These are phyloP conservation scores for Halyomorpha halys DNA, from an alignment of 1,140 invertebrate species.

Conservation along the genomic window DNA sequence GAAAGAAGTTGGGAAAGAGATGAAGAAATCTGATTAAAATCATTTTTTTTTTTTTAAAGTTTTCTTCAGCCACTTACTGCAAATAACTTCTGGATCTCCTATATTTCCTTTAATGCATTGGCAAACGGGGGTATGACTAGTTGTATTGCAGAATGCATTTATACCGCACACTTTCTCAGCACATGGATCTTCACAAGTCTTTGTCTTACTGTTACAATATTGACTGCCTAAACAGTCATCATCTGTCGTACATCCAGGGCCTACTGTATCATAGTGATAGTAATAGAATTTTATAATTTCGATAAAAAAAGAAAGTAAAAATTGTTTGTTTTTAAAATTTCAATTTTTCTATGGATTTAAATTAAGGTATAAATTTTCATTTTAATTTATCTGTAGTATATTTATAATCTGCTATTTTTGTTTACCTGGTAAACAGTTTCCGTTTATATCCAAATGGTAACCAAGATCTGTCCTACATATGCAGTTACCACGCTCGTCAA, in stretches of 20 bases:
- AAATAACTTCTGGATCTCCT: conserved; percentile 56
- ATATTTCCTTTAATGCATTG: conserved; percentile 57
- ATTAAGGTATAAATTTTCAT: background rate
- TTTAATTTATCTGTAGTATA: background rate
- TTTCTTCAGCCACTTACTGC: conserved; percentile 42
- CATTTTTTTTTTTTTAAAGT: no score
- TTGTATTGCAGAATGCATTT: conserved; percentile 67
- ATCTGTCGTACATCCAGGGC: conserved; percentile 56
- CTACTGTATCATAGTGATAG: background rate
- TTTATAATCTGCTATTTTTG: conserved; percentile 11
- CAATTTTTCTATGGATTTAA: conserved; percentile 13
- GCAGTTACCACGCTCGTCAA: conserved; percentile 65
- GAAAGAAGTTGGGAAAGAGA: no score
- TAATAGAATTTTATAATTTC: conserved; percentile 17
- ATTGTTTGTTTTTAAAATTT: no score
- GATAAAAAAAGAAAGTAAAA: conserved; percentile 5
- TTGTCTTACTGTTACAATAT: conserved; percentile 55
- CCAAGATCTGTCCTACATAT: conserved; percentile 61
- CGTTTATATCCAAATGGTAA: conserved; percentile 51
- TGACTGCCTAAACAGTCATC: conserved; percentile 66
- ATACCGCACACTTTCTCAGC: conserved; percentile 55
- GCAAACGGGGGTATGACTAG: conserved; percentile 66
- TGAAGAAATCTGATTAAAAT: no score
- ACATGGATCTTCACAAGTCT: conserved; percentile 68
- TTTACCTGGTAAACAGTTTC: conserved; percentile 49